These are phyloP conservation scores for Vanessa tameamea DNA, from an alignment of 1,140 invertebrate species.

Conservation along the genomic window DNA sequence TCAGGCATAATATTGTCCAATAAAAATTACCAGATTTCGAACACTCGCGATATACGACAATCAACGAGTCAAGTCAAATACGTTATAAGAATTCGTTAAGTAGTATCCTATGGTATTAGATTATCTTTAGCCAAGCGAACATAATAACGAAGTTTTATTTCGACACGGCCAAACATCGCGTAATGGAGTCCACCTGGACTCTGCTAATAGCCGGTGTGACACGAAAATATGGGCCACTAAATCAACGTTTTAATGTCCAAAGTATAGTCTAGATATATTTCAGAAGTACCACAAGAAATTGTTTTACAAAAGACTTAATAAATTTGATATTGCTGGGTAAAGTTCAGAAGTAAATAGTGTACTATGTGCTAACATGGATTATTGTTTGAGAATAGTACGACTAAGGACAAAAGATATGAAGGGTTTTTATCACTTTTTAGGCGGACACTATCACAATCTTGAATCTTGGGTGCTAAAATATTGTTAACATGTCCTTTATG, in stretches of 20 bases:
- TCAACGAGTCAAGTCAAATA: neutral
- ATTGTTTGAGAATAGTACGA: no score
- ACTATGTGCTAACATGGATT: no score
- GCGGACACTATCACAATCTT: no score
- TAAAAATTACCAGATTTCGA: no score
- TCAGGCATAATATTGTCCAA: no score
- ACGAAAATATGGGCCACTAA: constrained; percentile 12
- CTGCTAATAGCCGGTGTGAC: constrained; percentile 15
- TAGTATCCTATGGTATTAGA: neutral
- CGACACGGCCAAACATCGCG: constrained; percentile 7
- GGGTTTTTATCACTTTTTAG: no score
- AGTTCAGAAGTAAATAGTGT: no score
- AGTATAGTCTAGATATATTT: constrained; percentile 4
- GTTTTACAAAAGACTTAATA: neutral
- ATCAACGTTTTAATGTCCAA: constrained; percentile 4
- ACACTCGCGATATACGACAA: no score
- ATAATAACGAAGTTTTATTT: constrained; percentile 8
- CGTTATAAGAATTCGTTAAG: neutral
- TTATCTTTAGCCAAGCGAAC: neutral
- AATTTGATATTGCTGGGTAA: no score
- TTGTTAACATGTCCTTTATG: no score
- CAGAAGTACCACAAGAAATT: neutral
- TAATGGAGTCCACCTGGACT: constrained; percentile 21
- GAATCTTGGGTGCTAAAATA: no score
- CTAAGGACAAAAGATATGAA: no score